Conservation (phyloP, 2,113 vertebrate species). For the Anthoscopus minutus region DNA sequence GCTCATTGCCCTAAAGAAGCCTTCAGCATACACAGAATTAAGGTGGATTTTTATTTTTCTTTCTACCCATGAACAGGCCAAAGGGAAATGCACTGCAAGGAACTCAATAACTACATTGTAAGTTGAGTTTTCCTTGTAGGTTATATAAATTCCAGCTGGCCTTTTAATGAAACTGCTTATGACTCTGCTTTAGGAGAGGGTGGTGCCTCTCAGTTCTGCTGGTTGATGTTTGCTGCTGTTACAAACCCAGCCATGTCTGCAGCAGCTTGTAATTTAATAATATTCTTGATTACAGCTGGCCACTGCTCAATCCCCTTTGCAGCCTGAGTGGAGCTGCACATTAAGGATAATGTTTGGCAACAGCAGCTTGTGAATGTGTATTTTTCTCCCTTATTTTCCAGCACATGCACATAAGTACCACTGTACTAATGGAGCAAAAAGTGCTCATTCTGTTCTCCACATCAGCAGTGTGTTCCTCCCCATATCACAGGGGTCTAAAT, state of each 20-base stretch:
- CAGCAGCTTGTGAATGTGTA: background rate
- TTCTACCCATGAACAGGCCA: background rate
- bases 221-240: background rate
- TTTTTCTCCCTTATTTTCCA: slow-evolving; percentile 2
- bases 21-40: background rate
- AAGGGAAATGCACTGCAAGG: background rate
- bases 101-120: background rate
- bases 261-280: slow-evolving; percentile 30
- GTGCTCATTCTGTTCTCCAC: background rate
- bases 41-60: background rate
- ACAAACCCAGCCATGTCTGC: background rate
- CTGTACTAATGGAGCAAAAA: background rate
- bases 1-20: background rate
- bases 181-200: background rate
- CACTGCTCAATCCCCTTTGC: background rate
- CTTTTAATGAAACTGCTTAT: background rate
- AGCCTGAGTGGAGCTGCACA: background rate
- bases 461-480: background rate
- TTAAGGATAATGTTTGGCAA: background rate
- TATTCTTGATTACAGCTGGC: slow-evolving; percentile 24
- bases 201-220: background rate
- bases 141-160: background rate
- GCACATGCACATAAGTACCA: background rate
- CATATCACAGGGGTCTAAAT: accelerated
- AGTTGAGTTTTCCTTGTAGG: background rate